Evolutionary conservation across 2,888 invertebrate species (phyloP), one percentile per base, ranked within the genome.

Genomic region (Micoletzkya japonica): DNA sequence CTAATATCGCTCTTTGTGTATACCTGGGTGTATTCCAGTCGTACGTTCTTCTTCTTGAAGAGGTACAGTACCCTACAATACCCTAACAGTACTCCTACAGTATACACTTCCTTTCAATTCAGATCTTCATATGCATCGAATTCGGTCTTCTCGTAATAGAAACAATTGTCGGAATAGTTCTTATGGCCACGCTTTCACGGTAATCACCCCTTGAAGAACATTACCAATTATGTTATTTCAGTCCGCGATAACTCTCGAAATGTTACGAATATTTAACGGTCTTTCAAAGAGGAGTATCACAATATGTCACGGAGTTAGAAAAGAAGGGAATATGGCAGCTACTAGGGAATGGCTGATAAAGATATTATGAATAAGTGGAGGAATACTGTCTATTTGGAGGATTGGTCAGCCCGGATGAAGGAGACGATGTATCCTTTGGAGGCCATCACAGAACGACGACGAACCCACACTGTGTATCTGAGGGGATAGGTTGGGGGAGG

Each of bases 371-470:
- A n/a, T n/a, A n/a, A n/a, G n/a, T n/a, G n/a, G n/a, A n/a, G n/a
- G n/a, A n/a, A n/a, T n/a, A n/a, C n/a, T n/a, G n/a, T n/a, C n/a
- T n/a, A n/a, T n/a, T n/a, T n/a, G n/a, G n/a, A n/a, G n/a, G n/a
- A n/a, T n/a, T n/a, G 32, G 4, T 28, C 20, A 28, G 61, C 34
- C 20, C 49, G 66, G 28, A 70, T 56, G 63, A 82, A 78, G 71
- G 78, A 76, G 3, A 83, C 80, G 67, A 84, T 74, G 70, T 80
- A 83, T 60, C 83, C 84, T 72, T 84, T 84, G 7, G 82, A 80
- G 4, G 83, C 81, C 82, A 84, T 84, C 36, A 84, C 76, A 2
- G 82, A 83, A n/a, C 84, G 77, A 30, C 82, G 80, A 32, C 84
- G 76, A 17, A 84, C 82, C 84, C 84, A 84, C 7, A 84, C 82